A percentile compares a stretch with the other conserved stretches of the same genome.
phyloP scores from a whole-genome alignment of 2,113 vertebrate genomes.

The Petrocephalus microphthalmus region DNA sequence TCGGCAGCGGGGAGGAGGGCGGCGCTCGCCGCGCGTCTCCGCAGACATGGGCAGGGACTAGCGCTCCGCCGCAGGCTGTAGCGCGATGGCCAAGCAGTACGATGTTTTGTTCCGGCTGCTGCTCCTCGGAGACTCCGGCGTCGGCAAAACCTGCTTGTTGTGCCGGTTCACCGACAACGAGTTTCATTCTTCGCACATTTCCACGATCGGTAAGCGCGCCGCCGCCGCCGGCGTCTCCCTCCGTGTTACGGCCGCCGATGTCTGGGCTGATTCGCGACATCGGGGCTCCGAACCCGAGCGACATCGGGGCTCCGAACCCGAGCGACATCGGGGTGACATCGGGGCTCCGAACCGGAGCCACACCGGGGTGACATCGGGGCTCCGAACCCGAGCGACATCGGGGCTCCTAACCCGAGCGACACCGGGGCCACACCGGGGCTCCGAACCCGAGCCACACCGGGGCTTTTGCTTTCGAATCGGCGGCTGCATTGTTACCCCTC shows the following conservation, averaged over 20 bases:
- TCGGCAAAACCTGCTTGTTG: conserved; percentile 87
- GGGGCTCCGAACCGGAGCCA: background rate
- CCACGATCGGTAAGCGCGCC: conserved; percentile 81
- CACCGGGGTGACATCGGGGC: background rate
- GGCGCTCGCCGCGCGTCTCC: background rate
- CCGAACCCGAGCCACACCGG: background rate
- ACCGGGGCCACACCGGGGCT: no score
- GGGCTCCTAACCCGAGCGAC: no score
- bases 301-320: background rate
- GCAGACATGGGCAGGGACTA: conserved; percentile 20
- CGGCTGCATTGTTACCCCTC: background rate
- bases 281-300: background rate
- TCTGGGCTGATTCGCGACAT: background rate
- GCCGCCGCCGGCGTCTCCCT: no score
- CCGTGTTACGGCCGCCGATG: no score
- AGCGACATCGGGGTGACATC: background rate
- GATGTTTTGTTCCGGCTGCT: conserved; percentile 80
- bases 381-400: background rate
- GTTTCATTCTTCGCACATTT: conserved; percentile 84
- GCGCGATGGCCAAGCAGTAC: conserved; percentile 84
- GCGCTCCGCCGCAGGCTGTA: conserved; percentile 46
- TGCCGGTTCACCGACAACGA: conserved; percentile 86
- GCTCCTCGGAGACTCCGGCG: conserved; percentile 83
- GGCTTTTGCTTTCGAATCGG: conserved; percentile 1
- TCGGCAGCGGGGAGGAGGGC: no score